A percentile compares a stretch with the other conserved stretches of the same genome.
Conservation (phyloP, 2,888 invertebrate genomes). For the Thymelicus lineola region DNA sequence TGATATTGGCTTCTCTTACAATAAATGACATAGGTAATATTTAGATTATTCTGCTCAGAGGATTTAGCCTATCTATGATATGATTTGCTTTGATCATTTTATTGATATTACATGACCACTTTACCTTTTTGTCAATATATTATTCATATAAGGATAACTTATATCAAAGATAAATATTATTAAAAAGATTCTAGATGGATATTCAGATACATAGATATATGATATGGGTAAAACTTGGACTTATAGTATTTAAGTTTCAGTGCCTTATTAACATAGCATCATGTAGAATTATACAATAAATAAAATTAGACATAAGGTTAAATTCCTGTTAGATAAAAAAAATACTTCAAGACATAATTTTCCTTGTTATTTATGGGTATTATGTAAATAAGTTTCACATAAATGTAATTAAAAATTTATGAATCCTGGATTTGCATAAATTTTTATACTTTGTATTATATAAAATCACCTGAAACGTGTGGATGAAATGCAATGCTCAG, state of each 20-base stretch:
- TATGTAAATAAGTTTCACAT: too few relatives aligned
- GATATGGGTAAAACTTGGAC: too few relatives aligned
- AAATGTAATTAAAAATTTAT: too few relatives aligned
- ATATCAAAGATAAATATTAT: too few relatives aligned
- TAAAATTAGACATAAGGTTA: neutral
- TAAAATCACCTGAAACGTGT: too few relatives aligned
- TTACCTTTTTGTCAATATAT: neutral
- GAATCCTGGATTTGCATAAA: too few relatives aligned
- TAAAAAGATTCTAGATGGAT: too few relatives aligned
- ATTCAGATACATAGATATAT: too few relatives aligned
- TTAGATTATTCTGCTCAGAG: neutral
- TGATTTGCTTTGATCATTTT: neutral
- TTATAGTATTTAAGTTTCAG: neutral
- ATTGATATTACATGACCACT: neutral
- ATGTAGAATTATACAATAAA: neutral
- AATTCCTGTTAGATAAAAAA: conserved; percentile 5
- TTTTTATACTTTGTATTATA: too few relatives aligned
- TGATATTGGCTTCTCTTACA: neutral
- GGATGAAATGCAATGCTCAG: too few relatives aligned
- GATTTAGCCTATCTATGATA: neutral
- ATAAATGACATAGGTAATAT: neutral
- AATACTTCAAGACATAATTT: neutral
- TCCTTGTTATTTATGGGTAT: neutral
- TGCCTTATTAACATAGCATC: conserved; percentile 1
- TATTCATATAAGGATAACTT: too few relatives aligned